These are phyloP conservation scores for Anguilla japonica DNA, from an alignment of 2,113 vertebrate genomes.

Conservation along the genomic window DNA sequence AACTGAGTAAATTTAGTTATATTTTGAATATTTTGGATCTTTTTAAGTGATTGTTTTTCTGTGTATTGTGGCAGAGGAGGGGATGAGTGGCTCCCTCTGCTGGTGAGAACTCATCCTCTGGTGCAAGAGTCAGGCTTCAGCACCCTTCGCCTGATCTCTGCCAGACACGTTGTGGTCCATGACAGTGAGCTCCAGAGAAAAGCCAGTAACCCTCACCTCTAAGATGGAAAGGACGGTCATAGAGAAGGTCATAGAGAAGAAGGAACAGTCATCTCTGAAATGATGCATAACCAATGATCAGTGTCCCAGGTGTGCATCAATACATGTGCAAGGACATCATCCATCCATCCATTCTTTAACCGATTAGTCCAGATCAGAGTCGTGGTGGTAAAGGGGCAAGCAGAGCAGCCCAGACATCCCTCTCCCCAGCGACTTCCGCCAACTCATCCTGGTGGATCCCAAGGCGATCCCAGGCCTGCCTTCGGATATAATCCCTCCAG, in stretches of 20 bases:
- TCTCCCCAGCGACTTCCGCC: too few species aligned
- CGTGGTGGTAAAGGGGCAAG: too few species aligned
- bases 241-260: background rate
- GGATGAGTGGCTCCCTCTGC: constrained; percentile 65
- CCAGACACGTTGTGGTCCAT: constrained; percentile 57
- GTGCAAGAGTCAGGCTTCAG: constrained; percentile 62
- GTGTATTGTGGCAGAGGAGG: constrained; percentile 57
- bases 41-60: background rate
- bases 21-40: too few species aligned
- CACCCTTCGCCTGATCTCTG: constrained; percentile 58
- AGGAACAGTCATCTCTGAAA: background rate
- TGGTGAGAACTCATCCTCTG: constrained; percentile 64
- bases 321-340: too few species aligned
- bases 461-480: too few species aligned
- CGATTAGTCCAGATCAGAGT: too few species aligned
- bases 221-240: background rate
- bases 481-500: too few species aligned
- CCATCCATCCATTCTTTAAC: too few species aligned
- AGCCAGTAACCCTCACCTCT: constrained; percentile 51
- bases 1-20: background rate
- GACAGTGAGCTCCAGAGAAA: constrained; percentile 62
- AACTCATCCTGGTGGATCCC: too few species aligned
- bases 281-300: too few species aligned
- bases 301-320: too few species aligned
- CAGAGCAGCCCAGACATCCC: too few species aligned